These are phyloP conservation scores for Eumaeus atala DNA, from an alignment of 1,140 invertebrate genomes.

Conservation along the genomic window DNA sequence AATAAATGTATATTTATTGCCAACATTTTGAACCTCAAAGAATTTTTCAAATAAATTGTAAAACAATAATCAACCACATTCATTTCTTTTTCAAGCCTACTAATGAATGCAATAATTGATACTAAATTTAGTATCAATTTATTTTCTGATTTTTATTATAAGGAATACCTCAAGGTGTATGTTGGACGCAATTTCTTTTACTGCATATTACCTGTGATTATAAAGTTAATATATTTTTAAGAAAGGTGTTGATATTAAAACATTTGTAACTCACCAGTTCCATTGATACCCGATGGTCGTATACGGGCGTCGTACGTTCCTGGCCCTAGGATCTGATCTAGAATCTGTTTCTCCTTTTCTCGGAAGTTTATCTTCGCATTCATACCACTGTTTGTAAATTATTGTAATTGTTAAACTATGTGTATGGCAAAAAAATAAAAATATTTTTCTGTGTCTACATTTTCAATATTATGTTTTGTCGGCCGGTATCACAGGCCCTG, in stretches of 20 bases:
- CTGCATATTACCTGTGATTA: too few species aligned
- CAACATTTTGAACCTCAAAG: too few species aligned
- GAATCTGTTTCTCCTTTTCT: slow-evolving; percentile 94
- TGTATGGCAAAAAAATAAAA: too few species aligned
- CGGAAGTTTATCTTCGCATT: slow-evolving; percentile 88
- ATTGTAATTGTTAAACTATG: not conserved
- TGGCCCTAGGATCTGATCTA: slow-evolving; percentile 93
- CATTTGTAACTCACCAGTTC: slow-evolving; percentile 83
- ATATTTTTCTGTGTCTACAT: too few species aligned
- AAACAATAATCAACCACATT: too few species aligned
- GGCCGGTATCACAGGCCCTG: too few species aligned
- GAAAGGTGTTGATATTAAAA: not conserved
- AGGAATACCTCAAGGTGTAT: not conserved
- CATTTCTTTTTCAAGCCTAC: too few species aligned
- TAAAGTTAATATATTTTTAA: not conserved
- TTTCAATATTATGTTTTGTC: too few species aligned
- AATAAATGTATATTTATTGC: too few species aligned
- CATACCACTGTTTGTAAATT: slow-evolving; percentile 74
- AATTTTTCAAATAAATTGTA: too few species aligned
- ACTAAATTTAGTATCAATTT: not conserved
- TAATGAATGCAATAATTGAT: too few species aligned
- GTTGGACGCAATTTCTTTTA: not conserved
- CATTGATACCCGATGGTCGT: slow-evolving; percentile 92
- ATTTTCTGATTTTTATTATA: not conserved
- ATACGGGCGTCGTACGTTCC: slow-evolving; percentile 94